These are phyloP conservation scores for Enteromius unitaeniatus DNA, from an alignment of 2,797 vertebrate genomes.

Conservation along the genomic window DNA sequence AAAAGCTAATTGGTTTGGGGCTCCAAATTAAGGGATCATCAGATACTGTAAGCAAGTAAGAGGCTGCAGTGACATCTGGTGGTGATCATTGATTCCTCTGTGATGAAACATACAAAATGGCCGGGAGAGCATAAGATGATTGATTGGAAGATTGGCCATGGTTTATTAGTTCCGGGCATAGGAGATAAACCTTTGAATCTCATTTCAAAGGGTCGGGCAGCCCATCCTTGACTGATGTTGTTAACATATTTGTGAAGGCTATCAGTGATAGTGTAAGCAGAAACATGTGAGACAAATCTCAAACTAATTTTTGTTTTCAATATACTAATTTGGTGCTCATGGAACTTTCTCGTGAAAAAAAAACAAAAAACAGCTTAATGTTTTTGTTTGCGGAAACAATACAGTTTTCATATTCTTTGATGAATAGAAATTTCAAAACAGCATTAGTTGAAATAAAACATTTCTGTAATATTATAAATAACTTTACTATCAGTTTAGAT, in stretches of 20 bases:
- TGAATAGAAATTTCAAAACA: neutral
- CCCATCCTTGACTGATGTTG: constrained; percentile 19
- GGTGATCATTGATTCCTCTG: constrained; percentile 34
- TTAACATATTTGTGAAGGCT: neutral
- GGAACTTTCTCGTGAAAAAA: neutral
- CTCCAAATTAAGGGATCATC: neutral
- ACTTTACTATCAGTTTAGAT: neutral
- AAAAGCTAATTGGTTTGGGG: neutral
- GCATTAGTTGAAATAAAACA: neutral
- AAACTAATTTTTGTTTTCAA: neutral
- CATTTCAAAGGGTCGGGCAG: constrained; percentile 16
- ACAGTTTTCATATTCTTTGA: neutral
- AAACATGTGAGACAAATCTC: constrained; percentile 7
- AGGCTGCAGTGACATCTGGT: constrained; percentile 54
- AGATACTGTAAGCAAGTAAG: neutral
- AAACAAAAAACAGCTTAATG: neutral
- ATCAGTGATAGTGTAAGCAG: neutral
- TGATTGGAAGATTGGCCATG: constrained; percentile 10
- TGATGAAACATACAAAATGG: constrained; percentile 25
- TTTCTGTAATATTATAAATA: neutral
- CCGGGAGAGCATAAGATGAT: neutral
- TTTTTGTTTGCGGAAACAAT: neutral
- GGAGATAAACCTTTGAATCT: constrained; percentile 18
- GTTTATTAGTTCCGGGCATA: constrained; percentile 32
- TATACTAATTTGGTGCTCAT: neutral